Evolutionary conservation across 2,888 invertebrate species (phyloP).

Genomic region (Listrodromus nycthemerus): DNA sequence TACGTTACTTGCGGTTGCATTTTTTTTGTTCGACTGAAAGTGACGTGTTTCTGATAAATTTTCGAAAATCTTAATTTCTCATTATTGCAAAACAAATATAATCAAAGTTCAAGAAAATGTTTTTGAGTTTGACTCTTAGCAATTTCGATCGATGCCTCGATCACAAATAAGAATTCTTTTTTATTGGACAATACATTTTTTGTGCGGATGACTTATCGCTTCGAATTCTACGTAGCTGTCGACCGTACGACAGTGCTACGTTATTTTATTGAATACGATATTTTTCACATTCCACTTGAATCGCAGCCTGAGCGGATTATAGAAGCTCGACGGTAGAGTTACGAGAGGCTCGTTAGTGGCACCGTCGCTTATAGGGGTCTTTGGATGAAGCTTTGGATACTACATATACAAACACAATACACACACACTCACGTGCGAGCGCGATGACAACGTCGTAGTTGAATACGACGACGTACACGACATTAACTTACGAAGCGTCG

Average conservation of each 20-base stretch:
- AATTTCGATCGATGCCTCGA: too few species aligned
- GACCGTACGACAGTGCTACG: background rate
- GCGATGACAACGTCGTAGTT: slow-evolving; percentile 8
- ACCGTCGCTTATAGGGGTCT: background rate
- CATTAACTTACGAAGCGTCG: slow-evolving; percentile 20
- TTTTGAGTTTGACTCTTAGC: too few species aligned
- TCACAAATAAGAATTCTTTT: too few species aligned
- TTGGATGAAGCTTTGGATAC: background rate
- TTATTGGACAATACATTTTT: background rate
- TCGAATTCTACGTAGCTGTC: background rate
- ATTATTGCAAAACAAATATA: too few species aligned
- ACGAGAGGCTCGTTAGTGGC: slow-evolving; percentile 16
- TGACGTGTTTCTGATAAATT: too few species aligned
- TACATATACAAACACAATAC: background rate
- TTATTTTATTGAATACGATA: background rate
- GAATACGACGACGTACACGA: background rate
- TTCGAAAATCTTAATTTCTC: too few species aligned
- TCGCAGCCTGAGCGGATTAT: background rate
- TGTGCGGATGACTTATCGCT: background rate
- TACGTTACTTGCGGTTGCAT: too few species aligned
- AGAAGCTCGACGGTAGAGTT: background rate
- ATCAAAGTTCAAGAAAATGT: too few species aligned
- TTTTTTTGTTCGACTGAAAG: too few species aligned
- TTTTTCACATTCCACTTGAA: background rate
- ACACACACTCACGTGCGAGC: background rate